These are phyloP conservation scores for Epizoanthus stellaris DNA, from an alignment of 92 coral and sea anemone species.

Conservation along the genomic window DNA sequence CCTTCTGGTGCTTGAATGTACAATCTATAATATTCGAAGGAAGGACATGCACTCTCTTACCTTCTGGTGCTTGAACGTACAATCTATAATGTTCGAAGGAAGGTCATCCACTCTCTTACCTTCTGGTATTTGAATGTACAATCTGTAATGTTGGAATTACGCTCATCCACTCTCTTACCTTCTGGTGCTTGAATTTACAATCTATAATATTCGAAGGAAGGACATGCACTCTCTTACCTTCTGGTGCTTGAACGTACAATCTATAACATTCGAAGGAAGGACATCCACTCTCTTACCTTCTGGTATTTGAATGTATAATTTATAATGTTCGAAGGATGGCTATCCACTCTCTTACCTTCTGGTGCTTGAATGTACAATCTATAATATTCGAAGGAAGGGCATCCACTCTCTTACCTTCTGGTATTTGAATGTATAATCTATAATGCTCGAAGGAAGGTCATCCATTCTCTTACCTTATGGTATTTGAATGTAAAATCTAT, in stretches of 20 bases:
- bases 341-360: neutral
- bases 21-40: too few relatives aligned
- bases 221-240: neutral
- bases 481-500: too few relatives aligned
- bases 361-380: neutral
- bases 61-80: neutral
- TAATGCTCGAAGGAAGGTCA: too few relatives aligned
- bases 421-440: too few relatives aligned
- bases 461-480: too few relatives aligned
- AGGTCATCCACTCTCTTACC: neutral
- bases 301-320: too few relatives aligned
- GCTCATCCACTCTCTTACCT: neutral
- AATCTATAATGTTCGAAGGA: neutral
- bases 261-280: neutral
- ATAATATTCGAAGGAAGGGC: neutral
- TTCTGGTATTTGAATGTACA: too few relatives aligned
- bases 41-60: too few relatives aligned
- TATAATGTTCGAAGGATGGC: neutral
- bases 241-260: neutral
- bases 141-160: too few relatives aligned
- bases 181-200: neutral
- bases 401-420: neutral
- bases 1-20: too few relatives aligned
- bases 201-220: neutral
- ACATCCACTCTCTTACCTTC: too few relatives aligned